phyloP scores from a whole-genome alignment of 53 echinoderm and acorn worm genomes.

The Holothuria leucospilota region DNA sequence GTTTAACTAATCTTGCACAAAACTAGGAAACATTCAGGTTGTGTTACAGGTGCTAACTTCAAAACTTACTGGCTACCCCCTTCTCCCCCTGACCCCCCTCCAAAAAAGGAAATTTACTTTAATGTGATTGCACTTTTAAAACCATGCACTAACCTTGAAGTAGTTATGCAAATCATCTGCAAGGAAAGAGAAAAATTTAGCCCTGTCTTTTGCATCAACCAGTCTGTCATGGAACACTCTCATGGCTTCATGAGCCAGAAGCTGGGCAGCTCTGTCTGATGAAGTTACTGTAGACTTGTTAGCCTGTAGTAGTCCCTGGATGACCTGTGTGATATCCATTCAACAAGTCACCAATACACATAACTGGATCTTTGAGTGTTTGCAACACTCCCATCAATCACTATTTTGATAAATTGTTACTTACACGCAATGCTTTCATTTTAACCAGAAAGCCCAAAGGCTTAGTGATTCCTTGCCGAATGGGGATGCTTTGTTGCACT shows the following conservation, averaged over 20 bases:
- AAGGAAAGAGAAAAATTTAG: constrained; percentile 91
- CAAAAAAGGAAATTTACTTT: not conserved
- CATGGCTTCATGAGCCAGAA: constrained; percentile 96
- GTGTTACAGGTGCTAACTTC: too few species aligned
- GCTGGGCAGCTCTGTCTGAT: constrained; percentile 83
- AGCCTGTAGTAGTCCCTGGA: constrained; percentile 91
- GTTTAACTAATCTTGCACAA: too few species aligned
- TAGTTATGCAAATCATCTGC: constrained; percentile 97
- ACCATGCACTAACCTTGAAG: constrained; percentile 74
- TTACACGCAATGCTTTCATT: not conserved
- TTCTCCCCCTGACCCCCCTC: too few species aligned
- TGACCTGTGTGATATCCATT: constrained; percentile 61
- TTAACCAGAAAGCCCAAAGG: too few species aligned
- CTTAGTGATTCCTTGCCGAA: too few species aligned
- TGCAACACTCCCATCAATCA: too few species aligned
- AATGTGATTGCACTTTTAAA: too few species aligned
- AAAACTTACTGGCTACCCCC: too few species aligned
- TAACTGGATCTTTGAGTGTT: too few species aligned
- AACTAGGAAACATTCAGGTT: too few species aligned
- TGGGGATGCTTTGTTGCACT: too few species aligned
- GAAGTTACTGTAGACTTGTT: constrained; percentile 85
- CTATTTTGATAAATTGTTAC: not conserved
- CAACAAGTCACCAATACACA: not conserved
- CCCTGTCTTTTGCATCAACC: constrained; percentile 80
- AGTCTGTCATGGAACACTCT: constrained; percentile 96